Base-by-base conservation (phyloP, 2,113 vertebrate species). In the Hypomesus transpacificus region DNA sequence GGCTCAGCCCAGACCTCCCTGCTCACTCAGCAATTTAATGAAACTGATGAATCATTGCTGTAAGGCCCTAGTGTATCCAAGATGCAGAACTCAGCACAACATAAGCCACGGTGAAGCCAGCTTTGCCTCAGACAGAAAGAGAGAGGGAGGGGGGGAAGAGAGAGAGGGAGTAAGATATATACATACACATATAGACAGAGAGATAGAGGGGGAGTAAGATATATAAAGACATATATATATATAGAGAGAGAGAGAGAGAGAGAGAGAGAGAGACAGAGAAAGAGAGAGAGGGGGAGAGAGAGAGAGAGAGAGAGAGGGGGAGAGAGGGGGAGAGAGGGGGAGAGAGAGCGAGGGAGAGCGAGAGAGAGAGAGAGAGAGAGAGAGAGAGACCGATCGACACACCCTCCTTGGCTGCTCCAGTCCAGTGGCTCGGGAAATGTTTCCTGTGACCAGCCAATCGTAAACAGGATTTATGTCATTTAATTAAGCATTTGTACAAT, bases 401-500 rank as follows among this genome's bases (percentile, higher is more conserved):
- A 22, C 59, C 14, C 13, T 62, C 14, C 26, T 26, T 28, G 22
- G 59, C 14, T 57, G 39, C 9, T 46, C 39, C 39, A 46, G 39
- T 2, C 39, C 85, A 85, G 69, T 73, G 74, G 78, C 78, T 77
- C 78, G 57, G 78, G 78, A 80, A 79, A 84, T 50, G 3, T 28
- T 75, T 70, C 31, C 52, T 74, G 26, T 70, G 73, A 78, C 81
- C 80, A 73, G 73, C 63, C 39, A 68, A 69, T 80, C 78, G 78
- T 90, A 92, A 89, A 89, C 84, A 85, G 75, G 86, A 91, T 92
- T 91, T 89, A 90, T 91, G 86, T 83, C 80, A 84, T 91, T 92
- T 91, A 91, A 92, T 91, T 89, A 90, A 87, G 83, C 82, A 88
- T 90, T 90, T 87, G 86, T 81, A 82, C 87, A 90, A 89, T 88